Base-by-base conservation (phyloP, 2,888 invertebrate genomes). In the Meteorus cinctellus region DNA sequence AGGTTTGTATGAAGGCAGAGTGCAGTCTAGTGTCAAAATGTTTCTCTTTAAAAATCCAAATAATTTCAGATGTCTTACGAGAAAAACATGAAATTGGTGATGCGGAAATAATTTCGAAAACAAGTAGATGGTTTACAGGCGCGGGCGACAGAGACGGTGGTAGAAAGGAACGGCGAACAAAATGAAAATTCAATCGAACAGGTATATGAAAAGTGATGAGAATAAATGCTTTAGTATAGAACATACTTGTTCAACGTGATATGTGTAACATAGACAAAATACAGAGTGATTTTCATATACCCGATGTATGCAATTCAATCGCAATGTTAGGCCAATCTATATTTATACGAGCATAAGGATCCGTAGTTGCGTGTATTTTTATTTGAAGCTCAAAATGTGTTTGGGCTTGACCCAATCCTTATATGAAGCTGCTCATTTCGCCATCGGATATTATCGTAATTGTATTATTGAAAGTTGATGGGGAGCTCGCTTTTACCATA, bases 101-200 rank as follows among this genome's bases (percentile, higher is more conserved):
- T n/a, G 75, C 79, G 1, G 81, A 80, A 75, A 80, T 80, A 55
- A 78, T 81, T 45, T 81, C 79, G 10, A 79, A 80, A 72, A 81
- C 79, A 16, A 81, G 80, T 72, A 79, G 79, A 14, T 80, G 81
- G 80, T 75, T 81, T 27, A 78, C 79, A 29, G 80, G 81, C 60
- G 79, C 81, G 12, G 78, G 78, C 59, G 80, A 80, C 69, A 77
- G 79, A n/a, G 81, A 79, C n/a, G 80, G 79, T n/a, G 80, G 80
- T 12, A 79, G 80, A 48, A 80, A 79, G 60, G 77, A 78, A 60
- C 27, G 67, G 24, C 12, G 59, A 41, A 29, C 36, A 3, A 73
- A 73, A 59, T 72, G 34, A 48, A 5, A 8, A 8, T 51, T 8
- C 6, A 1, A 10, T 66, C 5, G 10, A 24, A 2, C 41, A 24